Conservation (phyloP, 2,888 invertebrate species). For the Lasioglossum oenotherae region DNA sequence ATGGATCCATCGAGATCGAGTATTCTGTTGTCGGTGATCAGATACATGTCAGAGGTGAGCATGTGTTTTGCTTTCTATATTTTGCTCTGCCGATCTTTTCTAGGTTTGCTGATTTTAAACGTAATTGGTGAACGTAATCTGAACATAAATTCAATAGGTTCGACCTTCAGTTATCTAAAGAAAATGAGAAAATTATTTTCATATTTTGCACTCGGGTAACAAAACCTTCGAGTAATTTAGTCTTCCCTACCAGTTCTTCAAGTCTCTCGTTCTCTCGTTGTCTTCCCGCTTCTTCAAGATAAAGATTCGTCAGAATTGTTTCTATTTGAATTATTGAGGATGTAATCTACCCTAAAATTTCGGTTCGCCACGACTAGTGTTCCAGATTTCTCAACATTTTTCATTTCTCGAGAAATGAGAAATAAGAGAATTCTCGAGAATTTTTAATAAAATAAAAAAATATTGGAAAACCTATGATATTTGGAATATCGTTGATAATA, state of each 20-base stretch:
- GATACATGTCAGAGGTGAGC: conserved; percentile 89
- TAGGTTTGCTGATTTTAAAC: no score
- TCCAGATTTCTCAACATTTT: no score
- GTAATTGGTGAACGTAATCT: no score
- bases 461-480: no score
- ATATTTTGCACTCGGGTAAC: no score
- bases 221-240: neutral
- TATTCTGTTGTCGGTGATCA: conserved; percentile 86
- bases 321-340: neutral
- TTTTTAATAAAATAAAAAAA: no score
- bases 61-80: neutral
- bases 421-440: no score
- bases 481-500: no score
- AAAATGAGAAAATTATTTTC: neutral
- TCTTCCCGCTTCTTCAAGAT: neutral
- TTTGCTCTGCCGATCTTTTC: no score
- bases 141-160: no score
- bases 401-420: no score
- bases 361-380: neutral
- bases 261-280: neutral
- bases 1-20: conserved; percentile 88
- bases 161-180: neutral
- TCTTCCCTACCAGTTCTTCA: neutral
- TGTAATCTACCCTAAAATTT: neutral
- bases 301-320: neutral